phyloP scores from a whole-genome alignment of 2,113 vertebrate genomes.

The Toxotes jaculatrix region DNA sequence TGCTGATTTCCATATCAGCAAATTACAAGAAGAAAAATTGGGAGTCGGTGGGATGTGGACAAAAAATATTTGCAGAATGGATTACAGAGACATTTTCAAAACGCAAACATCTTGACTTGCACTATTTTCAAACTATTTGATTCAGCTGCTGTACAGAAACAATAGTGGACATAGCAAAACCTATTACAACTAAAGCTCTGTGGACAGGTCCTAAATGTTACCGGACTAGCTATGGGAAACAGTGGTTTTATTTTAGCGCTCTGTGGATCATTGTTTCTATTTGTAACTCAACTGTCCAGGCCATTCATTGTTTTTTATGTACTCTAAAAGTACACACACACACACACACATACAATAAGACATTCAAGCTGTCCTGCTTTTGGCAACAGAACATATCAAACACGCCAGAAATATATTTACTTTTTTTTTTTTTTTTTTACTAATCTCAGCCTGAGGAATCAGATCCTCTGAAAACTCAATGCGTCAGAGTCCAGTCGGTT shows the following conservation, averaged over 20 bases:
- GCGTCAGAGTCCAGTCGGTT: slow-evolving; percentile 9
- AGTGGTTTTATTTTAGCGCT: not conserved
- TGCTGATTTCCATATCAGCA: slow-evolving; percentile 56
- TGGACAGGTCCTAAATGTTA: not conserved
- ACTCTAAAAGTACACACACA: not conserved
- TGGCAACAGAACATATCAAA: no score
- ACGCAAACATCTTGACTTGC: not conserved
- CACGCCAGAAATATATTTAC: no score
- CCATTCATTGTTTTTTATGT: not conserved
- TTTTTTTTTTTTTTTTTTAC: no score
- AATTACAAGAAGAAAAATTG: slow-evolving; percentile 53
- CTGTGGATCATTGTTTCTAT: slow-evolving; percentile 1
- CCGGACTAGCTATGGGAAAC: not conserved
- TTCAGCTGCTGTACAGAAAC: not conserved
- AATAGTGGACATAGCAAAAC: not conserved
- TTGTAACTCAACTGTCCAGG: not conserved
- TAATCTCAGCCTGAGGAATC: slow-evolving; percentile 22
- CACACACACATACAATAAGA: not conserved
- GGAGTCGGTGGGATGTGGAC: not conserved
- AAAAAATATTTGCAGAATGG: not conserved
- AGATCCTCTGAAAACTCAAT: slow-evolving; percentile 32
- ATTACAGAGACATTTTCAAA: not conserved
- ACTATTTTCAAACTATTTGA: not conserved
- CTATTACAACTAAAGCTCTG: not conserved
- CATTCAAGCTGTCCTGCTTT: no score